Conservation (phyloP, 2,113 vertebrate genomes). For the Elaphurus davidianus region DNA sequence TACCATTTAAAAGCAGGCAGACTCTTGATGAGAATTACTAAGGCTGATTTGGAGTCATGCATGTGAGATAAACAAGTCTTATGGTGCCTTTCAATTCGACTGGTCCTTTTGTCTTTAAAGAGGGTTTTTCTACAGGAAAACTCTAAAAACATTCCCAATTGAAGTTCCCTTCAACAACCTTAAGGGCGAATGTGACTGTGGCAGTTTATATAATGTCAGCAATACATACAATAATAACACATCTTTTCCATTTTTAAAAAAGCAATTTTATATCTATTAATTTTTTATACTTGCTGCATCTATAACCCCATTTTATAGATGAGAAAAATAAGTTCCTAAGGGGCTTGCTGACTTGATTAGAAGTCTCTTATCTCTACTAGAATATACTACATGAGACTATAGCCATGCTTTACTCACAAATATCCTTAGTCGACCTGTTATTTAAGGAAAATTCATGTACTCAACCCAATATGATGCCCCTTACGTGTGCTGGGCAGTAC, state of each 20-base stretch:
- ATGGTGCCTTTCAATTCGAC: background rate
- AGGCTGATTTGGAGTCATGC: background rate
- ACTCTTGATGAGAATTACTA: background rate
- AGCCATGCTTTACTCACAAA: background rate
- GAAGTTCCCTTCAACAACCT: background rate
- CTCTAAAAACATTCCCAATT: background rate
- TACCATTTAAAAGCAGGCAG: background rate
- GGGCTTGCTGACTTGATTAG: background rate
- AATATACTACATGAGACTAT: background rate
- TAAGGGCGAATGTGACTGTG: background rate
- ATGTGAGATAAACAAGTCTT: background rate
- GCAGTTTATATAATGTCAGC: background rate
- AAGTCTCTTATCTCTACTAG: background rate
- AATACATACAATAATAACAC: background rate
- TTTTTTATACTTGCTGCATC: background rate
- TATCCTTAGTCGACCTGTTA: background rate
- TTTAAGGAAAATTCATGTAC: background rate
- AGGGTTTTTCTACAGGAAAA: background rate
- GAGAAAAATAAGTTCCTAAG: background rate
- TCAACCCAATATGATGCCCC: background rate
- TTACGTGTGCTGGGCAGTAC: background rate
- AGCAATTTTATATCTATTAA: background rate
- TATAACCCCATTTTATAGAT: background rate
- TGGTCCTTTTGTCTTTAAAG: background rate
- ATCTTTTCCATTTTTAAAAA: background rate